A percentile compares a stretch with the other conserved stretches of the same genome.
These are phyloP conservation scores for Protaetia brevitarsis DNA, from an alignment of 1,140 invertebrate genomes.

Conservation along the genomic window DNA sequence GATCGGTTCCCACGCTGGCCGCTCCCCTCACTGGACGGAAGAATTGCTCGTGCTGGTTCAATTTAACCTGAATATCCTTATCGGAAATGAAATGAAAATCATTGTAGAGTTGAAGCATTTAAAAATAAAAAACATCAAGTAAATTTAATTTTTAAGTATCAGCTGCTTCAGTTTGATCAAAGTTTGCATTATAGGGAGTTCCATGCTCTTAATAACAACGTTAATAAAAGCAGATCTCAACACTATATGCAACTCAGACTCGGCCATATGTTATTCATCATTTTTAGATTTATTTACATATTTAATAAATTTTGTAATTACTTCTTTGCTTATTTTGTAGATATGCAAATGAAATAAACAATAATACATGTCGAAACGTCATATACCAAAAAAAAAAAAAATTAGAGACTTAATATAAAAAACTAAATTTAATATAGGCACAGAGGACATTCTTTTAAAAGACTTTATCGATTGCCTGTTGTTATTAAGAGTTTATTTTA, in stretches of 20 bases:
- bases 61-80: neutral
- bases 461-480: too few species aligned
- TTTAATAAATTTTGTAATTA: neutral
- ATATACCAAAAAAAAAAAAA: too few species aligned
- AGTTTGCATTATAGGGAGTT: neutral
- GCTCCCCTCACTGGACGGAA: neutral
- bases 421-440: too few species aligned
- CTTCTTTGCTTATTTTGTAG: too few species aligned
- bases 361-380: too few species aligned
- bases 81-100: neutral
- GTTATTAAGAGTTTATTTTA: too few species aligned
- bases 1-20: neutral
- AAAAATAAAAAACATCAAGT: neutral
- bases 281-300: conserved; percentile 3
- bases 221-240: neutral
- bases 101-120: neutral
- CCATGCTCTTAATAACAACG: neutral
- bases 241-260: conserved; percentile 31
- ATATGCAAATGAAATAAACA: too few species aligned
- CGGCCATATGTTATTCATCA: conserved; percentile 36
- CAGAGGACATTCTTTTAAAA: too few species aligned
- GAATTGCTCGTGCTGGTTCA: neutral
- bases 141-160: neutral
- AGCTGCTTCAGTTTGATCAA: neutral
- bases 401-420: too few species aligned